phyloP scores from a whole-genome alignment of 2,888 invertebrate species.

The Conus canariensis region DNA sequence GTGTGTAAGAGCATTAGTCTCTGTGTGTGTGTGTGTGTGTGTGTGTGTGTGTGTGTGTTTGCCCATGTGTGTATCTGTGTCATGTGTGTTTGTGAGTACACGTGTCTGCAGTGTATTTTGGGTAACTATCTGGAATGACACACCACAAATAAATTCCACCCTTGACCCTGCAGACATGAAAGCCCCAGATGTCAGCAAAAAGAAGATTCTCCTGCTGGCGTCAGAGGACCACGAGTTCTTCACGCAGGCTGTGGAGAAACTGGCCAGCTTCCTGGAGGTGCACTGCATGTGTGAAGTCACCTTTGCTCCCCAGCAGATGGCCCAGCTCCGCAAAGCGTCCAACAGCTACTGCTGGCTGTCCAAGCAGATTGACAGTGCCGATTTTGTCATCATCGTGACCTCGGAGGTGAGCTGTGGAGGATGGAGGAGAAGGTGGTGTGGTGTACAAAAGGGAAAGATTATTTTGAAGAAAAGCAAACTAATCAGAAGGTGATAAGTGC shows the following conservation, averaged over 20 bases:
- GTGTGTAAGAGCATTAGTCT: background rate
- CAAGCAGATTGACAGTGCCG: constrained; percentile 32
- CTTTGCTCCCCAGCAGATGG: constrained; percentile 37
- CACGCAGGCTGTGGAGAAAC: constrained; percentile 31
- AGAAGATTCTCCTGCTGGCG: constrained; percentile 31
- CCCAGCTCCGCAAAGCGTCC: background rate
- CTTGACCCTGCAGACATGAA: background rate
- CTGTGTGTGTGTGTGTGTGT: no score
- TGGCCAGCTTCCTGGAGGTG: constrained; percentile 24
- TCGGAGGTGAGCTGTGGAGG: constrained; percentile 9
- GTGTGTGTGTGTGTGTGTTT: background rate
- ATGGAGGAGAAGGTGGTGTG: background rate
- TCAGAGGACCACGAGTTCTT: constrained; percentile 35
- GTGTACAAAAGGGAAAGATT: no score
- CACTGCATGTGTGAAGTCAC: constrained; percentile 39
- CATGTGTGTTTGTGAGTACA: no score
- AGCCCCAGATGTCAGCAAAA: background rate
- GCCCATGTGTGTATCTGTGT: no score
- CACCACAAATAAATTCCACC: background rate
- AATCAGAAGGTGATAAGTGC: no score
- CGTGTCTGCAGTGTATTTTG: no score
- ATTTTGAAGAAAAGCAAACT: no score
- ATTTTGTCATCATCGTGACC: constrained; percentile 36
- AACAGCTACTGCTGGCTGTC: constrained; percentile 38
- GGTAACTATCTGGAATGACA: no score